These are phyloP conservation scores for Chionomys nivalis DNA, from an alignment of 2,113 vertebrate species.

Conservation along the genomic window DNA sequence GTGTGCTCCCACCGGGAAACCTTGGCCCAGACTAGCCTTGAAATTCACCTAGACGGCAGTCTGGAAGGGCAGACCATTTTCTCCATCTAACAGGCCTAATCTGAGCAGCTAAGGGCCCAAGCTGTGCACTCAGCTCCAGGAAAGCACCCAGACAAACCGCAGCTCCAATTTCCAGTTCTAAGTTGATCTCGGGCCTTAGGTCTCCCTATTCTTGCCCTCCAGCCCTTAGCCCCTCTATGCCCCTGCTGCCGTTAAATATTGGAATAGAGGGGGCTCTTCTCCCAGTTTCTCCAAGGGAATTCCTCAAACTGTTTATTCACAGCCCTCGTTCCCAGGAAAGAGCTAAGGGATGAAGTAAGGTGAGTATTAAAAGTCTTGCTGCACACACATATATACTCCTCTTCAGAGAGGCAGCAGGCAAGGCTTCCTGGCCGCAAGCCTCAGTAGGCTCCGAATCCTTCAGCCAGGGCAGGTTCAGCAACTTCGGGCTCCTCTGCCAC, in stretches of 20 bases:
- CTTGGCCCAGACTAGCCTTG: background rate
- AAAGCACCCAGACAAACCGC: background rate
- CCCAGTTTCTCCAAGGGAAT: background rate
- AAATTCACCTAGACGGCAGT: background rate
- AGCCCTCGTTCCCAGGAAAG: background rate
- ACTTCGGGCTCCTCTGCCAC: conserved; percentile 20
- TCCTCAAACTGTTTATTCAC: conserved; percentile 51
- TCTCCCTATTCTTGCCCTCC: background rate
- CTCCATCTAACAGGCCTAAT: conserved; percentile 23
- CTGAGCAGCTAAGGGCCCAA: background rate
- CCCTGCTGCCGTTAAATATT: background rate
- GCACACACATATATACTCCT: background rate
- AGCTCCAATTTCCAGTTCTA: conserved; percentile 3
- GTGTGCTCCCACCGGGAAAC: background rate
- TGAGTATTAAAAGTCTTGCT: conserved; percentile 59
- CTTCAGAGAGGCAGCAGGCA: background rate
- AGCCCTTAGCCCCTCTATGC: background rate
- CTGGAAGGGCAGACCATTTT: background rate
- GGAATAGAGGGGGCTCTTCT: background rate
- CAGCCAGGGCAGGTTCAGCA: background rate
- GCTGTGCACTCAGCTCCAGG: background rate
- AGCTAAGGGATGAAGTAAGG: background rate
- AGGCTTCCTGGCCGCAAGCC: background rate
- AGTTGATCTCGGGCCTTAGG: background rate
- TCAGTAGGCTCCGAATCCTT: conserved; percentile 13